These are phyloP conservation scores for Leptonema lineaticorne DNA, from an alignment of 1,140 invertebrate species.

Conservation along the genomic window DNA sequence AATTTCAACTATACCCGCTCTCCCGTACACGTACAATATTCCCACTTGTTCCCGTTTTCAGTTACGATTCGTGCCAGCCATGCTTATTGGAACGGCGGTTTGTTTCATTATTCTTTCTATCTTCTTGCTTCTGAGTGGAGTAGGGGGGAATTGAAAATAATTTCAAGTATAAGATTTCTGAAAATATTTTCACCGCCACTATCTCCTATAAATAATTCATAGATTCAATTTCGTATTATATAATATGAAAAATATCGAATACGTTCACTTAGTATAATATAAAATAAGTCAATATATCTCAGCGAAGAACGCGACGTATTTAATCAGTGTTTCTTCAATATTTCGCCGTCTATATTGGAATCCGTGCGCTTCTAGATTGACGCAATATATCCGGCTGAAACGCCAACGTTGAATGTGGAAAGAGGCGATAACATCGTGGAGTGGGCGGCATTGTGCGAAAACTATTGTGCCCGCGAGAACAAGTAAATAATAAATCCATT, in stretches of 20 bases:
- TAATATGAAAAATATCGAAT: no score
- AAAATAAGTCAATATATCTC: no score
- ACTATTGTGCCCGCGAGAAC: slow-evolving; percentile 30
- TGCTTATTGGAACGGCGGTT: slow-evolving; percentile 31
- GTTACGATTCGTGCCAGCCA: slow-evolving; percentile 36
- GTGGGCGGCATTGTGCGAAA: slow-evolving; percentile 21
- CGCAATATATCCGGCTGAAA: slow-evolving; percentile 11
- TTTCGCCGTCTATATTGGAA: slow-evolving; percentile 3
- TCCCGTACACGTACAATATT: slow-evolving; percentile 17
- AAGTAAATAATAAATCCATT: slow-evolving; percentile 39
- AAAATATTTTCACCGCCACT: no score
- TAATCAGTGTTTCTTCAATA: slow-evolving; percentile 8
- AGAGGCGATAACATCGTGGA: no score
- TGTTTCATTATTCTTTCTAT: not conserved
- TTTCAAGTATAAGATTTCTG: not conserved
- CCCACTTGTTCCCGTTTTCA: slow-evolving; percentile 22
- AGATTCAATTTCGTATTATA: no score
- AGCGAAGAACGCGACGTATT: not conserved
- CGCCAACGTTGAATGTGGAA: no score
- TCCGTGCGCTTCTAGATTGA: slow-evolving; percentile 17
- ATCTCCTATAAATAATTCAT: no score
- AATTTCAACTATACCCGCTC: slow-evolving; percentile 15
- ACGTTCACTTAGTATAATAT: no score
- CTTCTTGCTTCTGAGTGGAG: not conserved
- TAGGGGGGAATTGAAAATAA: slow-evolving; percentile 7